Evolutionary conservation across 1,140 invertebrate species (phyloP), one percentile per base, ranked within the genome.

Genomic region (Luehdorfia chinensis): DNA sequence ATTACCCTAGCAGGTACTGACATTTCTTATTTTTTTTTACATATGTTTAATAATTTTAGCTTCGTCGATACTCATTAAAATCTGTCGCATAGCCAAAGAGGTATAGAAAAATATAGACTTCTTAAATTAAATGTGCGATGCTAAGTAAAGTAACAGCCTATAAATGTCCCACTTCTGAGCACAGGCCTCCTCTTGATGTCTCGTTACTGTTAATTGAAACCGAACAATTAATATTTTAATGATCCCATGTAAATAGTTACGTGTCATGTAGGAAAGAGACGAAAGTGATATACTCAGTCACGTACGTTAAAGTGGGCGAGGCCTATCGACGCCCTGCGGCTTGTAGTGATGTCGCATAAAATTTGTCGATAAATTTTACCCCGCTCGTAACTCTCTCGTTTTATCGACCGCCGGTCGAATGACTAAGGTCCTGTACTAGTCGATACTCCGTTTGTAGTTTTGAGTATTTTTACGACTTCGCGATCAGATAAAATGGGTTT

Each of bases 331-430:
- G 55, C 56, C 59, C 55, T 62, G 53, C 44, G 50, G 52, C 48
- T 6, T 34, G 12, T 72, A 65, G 64, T 65, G 69, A 57, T 65
- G 70, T 70, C 58, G 60, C 53, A 65, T 59, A 56, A 56, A 60
- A 64, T 56, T 61, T 71, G 61, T 74, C 69, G 75, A 78, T 74
- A 56, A 19, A 56, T 64, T 47, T 48, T 49, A 47, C 19, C 37
- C 50, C 50, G 39, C 19, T 46, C 43, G 41, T 66, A 59, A 60
- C 18, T 61, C 56, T 49, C 28, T 27, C 6, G 47, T 44, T 70
- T 63, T 73, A 65, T 67, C 66, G 64, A 59, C 52, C 54, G n/a
- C n/a, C n/a, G n/a, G n/a, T n/a, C 19, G 43, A 48, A 52, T 52
- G 59, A 60, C 58, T 61, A 54, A 59, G 33, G 48, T 31, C 44